phyloP scores from a whole-genome alignment of 2,797 vertebrate species.

The Rhynchonycteris naso region DNA sequence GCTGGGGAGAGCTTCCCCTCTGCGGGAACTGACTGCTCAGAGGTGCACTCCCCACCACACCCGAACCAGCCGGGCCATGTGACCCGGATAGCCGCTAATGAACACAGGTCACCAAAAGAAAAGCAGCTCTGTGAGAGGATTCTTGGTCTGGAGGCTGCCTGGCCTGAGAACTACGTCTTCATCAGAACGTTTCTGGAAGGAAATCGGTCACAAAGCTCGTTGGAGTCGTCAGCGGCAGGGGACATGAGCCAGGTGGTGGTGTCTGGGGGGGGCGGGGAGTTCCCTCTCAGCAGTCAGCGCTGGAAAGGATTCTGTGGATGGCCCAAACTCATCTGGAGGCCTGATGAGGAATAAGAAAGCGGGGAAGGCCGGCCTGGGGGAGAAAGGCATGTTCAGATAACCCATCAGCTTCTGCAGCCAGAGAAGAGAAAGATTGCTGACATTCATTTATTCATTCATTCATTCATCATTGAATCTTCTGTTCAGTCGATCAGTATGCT shows the following conservation, averaged over 20 bases:
- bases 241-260: neutral
- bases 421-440: no score
- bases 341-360: neutral
- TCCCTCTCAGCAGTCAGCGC: neutral
- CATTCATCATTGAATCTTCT: neutral
- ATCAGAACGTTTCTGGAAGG: constrained; percentile 49
- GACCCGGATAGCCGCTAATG: constrained; percentile 55
- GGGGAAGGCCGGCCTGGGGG: no score
- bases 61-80: neutral
- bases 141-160: constrained; percentile 55
- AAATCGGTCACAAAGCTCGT: constrained; percentile 68
- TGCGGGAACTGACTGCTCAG: neutral
- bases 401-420: neutral
- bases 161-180: neutral
- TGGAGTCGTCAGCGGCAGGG: neutral
- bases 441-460: neutral
- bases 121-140: constrained; percentile 65
- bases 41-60: no score
- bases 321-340: neutral
- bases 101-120: constrained; percentile 41
- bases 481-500: fast-evolving
- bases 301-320: neutral
- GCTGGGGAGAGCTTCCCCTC: neutral
- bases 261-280: neutral
- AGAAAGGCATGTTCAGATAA: no score